phyloP scores from a whole-genome alignment of 2,797 vertebrate species.

The Muscicapa striata region DNA sequence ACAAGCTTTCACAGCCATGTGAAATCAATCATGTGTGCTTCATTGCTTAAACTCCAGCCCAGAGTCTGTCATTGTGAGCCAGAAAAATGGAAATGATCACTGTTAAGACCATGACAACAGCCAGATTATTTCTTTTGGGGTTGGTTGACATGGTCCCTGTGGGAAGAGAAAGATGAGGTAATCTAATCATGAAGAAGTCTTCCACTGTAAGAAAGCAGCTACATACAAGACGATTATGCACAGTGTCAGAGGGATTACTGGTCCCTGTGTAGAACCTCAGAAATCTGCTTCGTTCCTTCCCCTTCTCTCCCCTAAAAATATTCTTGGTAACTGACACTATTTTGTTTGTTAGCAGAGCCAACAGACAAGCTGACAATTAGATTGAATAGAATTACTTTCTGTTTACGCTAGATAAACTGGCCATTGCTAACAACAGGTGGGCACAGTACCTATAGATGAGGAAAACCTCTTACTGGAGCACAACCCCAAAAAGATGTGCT shows the following conservation, averaged over 20 bases:
- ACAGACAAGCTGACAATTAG: constrained; percentile 3
- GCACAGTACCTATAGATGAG: background rate
- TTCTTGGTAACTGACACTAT: background rate
- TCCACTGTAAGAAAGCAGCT: background rate
- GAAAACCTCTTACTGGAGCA: background rate
- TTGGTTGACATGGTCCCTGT: background rate
- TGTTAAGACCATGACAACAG: background rate
- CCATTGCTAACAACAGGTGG: constrained; percentile 47
- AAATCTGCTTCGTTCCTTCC: background rate
- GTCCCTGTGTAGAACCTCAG: background rate
- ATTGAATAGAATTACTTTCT: constrained; percentile 66
- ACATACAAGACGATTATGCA: background rate
- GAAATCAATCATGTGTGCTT: background rate
- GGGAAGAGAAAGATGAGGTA: background rate
- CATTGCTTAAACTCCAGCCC: background rate
- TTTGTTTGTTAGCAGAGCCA: constrained; percentile 11
- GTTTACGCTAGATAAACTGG: constrained; percentile 36
- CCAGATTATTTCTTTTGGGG: background rate
- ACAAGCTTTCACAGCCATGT: background rate
- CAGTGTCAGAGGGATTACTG: background rate
- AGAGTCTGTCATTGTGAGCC: background rate
- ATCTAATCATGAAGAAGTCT: background rate
- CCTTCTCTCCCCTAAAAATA: background rate
- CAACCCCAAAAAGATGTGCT: background rate
- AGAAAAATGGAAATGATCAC: background rate